Percentiles rank a stretch among this genome's conserved stretches.
Conservation (phyloP, 2,797 vertebrate species). For the Jordanella pulchra region DNA sequence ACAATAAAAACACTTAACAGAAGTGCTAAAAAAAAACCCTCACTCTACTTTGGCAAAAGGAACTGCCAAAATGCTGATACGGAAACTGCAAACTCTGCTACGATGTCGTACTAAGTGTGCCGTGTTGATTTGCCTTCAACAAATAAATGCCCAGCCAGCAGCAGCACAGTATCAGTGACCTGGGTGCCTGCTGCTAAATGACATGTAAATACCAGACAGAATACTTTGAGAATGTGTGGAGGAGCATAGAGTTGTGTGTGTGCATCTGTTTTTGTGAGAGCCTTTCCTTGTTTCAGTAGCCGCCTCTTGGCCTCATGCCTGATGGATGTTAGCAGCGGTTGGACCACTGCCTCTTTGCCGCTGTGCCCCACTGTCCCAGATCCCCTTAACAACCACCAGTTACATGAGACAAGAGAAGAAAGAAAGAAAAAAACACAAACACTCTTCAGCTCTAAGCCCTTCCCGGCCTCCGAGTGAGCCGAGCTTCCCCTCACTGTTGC, state of each 20-base stretch:
- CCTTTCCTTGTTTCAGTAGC: conserved; percentile 32
- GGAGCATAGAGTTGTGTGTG: conserved; percentile 10
- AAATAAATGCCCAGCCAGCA: conserved; percentile 52
- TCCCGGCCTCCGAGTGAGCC: conserved; percentile 37
- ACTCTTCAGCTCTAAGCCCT: conserved; percentile 28
- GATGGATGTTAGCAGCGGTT: conserved; percentile 62
- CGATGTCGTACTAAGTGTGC: conserved; percentile 40
- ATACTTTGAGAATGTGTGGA: conserved; percentile 2
- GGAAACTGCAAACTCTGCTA: conserved; percentile 33
- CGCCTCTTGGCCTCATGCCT: conserved; percentile 51
- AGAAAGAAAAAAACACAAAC: conserved; percentile 19
- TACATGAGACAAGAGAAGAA: conserved; percentile 19
- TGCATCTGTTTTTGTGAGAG: neutral
- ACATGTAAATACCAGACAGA: conserved; percentile 6
- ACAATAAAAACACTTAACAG: conserved; percentile 67
- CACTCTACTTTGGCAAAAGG: conserved; percentile 46
- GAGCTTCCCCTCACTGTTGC: conserved; percentile 61
- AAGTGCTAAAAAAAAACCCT: conserved; percentile 48
- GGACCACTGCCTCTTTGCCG: conserved; percentile 56
- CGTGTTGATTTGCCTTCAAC: conserved; percentile 48
- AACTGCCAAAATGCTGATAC: conserved; percentile 42
- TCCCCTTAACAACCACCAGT: conserved; percentile 49
- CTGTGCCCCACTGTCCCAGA: conserved; percentile 43
- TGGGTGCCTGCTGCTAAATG: conserved; percentile 44
- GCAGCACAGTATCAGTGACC: conserved; percentile 46